These are phyloP conservation scores for Acanthosepion pharaonis DNA, from an alignment of 2,888 invertebrate species.

Conservation along the genomic window DNA sequence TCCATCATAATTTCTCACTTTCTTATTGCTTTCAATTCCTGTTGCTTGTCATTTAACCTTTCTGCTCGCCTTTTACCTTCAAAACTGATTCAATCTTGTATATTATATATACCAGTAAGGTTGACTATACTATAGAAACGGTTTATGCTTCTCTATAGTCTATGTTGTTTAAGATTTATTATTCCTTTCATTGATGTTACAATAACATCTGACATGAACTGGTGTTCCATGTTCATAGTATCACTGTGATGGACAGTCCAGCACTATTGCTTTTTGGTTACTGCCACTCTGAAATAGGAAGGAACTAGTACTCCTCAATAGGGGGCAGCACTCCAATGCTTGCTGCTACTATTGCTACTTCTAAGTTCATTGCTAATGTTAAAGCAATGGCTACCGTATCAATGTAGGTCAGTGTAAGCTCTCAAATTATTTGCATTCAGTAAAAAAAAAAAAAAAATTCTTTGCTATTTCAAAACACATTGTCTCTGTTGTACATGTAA, in stretches of 20 bases:
- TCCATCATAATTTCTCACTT: neutral
- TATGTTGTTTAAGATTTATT: neutral
- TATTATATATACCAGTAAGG: neutral
- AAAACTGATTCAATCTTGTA: neutral
- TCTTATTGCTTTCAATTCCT: neutral
- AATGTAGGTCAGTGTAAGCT: conserved; percentile 9
- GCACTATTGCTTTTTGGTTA: neutral
- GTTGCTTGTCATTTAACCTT: neutral
- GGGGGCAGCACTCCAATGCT: neutral
- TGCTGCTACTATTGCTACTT: neutral
- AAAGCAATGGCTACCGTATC: neutral
- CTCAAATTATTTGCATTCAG: neutral
- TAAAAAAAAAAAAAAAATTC: neutral
- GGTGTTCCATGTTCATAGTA: neutral
- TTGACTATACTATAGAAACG: neutral
- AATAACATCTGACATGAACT: neutral
- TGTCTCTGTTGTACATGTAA: neutral
- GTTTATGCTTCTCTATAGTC: neutral
- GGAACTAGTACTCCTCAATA: neutral
- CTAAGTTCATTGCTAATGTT: neutral
- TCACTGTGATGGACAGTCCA: neutral
- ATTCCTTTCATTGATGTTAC: neutral
- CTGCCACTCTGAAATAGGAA: neutral
- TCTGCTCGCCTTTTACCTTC: neutral
- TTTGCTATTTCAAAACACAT: neutral